Evolutionary conservation across 2,113 vertebrate genomes (phyloP).

Genomic region (Alectura lathami): DNA sequence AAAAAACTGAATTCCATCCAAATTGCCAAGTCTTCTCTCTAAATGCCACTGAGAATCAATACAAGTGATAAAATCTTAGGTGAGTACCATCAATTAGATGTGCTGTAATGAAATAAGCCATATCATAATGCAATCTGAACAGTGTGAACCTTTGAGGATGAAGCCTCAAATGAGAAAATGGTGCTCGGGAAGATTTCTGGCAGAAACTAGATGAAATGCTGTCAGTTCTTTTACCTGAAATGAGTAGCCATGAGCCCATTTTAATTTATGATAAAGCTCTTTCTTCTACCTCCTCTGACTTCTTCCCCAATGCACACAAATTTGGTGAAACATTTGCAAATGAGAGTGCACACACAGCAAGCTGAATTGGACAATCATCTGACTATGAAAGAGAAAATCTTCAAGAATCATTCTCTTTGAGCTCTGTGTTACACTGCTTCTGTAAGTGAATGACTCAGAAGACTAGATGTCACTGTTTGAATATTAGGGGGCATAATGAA

Average conservation of each 20-base stretch:
- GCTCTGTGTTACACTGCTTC: not conserved
- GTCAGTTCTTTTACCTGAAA: not conserved
- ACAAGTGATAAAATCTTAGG: slow-evolving; percentile 60
- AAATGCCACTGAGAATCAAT: slow-evolving; percentile 40
- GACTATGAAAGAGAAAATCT: not conserved
- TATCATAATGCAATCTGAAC: not conserved
- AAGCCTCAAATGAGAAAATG: not conserved
- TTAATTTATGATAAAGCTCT: not conserved
- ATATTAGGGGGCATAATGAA: slow-evolving; percentile 44
- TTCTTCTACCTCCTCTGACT: not conserved
- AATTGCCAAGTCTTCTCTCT: slow-evolving; percentile 44
- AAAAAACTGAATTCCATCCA: slow-evolving; percentile 62
- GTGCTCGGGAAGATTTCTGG: not conserved
- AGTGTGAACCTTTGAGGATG: not conserved
- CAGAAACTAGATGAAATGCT: not conserved
- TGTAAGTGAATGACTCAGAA: not conserved
- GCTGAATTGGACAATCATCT: not conserved
- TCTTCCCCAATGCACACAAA: not conserved
- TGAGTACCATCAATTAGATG: slow-evolving; percentile 67
- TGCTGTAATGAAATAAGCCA: slow-evolving; percentile 49
- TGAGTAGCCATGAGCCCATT: not conserved
- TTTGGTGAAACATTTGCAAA: not conserved
- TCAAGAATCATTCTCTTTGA: not conserved
- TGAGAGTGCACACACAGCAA: not conserved
- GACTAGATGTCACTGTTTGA: not conserved